Percentiles rank a stretch among this genome's conserved stretches.
These are phyloP conservation scores for Protobothrops mucrosquamatus DNA, from an alignment of 2,113 vertebrate genomes.

Conservation along the genomic window DNA sequence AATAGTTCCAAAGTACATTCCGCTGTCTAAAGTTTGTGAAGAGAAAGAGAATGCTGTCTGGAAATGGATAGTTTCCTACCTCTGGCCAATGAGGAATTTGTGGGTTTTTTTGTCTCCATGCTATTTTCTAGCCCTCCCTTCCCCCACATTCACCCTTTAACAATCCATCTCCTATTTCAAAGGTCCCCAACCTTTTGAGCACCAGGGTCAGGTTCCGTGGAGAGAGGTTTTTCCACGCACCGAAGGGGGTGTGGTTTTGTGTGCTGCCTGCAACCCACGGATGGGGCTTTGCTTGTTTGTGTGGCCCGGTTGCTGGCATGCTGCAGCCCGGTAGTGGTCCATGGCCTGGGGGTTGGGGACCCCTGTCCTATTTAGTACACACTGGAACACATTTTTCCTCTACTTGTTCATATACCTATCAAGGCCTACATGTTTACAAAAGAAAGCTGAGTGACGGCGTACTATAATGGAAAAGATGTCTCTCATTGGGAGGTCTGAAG, in stretches of 20 bases:
- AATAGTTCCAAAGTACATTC: not conserved
- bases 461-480: not conserved
- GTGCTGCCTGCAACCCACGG: too few species aligned
- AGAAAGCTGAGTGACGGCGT: not conserved
- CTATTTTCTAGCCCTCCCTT: not conserved
- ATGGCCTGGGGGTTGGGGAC: too few species aligned
- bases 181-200: too few species aligned
- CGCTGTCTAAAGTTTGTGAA: not conserved
- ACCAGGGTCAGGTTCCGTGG: too few species aligned
- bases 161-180: not conserved
- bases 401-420: not conserved
- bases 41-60: not conserved
- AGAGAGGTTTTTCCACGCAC: too few species aligned
- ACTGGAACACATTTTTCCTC: not conserved
- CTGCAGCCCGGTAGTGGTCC: too few species aligned
- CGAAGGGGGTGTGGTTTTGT: too few species aligned
- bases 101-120: not conserved
- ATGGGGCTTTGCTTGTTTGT: too few species aligned
- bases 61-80: not conserved
- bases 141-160: not conserved
- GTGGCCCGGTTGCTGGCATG: too few species aligned
- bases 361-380: not conserved
- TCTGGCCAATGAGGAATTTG: fast-evolving
- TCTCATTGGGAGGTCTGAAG: slow-evolving; percentile 4
- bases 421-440: slow-evolving; percentile 21